Base-by-base conservation (phyloP, 2,888 invertebrate genomes). In the Rhaphigaster nebulosa region DNA sequence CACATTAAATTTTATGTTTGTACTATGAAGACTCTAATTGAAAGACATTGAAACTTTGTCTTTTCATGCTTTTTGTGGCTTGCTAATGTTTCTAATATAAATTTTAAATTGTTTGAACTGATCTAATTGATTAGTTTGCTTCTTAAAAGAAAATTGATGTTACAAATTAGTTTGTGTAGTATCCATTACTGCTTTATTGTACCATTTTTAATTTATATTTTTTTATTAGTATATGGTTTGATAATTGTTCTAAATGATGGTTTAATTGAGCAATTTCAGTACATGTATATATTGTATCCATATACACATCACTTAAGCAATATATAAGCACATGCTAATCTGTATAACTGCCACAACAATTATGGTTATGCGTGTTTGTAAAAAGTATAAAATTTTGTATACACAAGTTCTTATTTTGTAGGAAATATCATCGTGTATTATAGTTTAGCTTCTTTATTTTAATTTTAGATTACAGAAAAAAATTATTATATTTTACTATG, bases 21-120 rank as follows among this genome's bases (percentile, higher is more conserved):
- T 70, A 70, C 1, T 38, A 34, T 70, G 29, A 70, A 18, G 70
- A 34, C 70, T 70, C 70, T 70, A 13, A 70, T 70, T 70, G 70
- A 70, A 70, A 70, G 84, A 84, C 45, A 84, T 45, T 41, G 26
- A 84, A 84, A 84, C 15, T 84, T 84, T 41, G 4, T 45, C 45
- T 84, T 45, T 45, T 84, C 84, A 84, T 15, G 84, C 84, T 84
- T 84, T 45, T 84, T 84, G 84, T 41, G 84, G 84, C 84, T 84
- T 84, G 84, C 84, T 84, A 45, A 41, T 84, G 41, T 80, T 41
- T 80, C 20, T 80, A 80, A 80, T 45, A 80, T 84, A 15, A 34
- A 20, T 70, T 70, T 29, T 34, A n/a, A 60, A n/a, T 60, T 60
- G 10, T 70, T 34, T 18, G 0, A 34, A 34, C 34, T 34, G 18